Percentiles rank a stretch among this genome's conserved stretches.
phyloP scores from a whole-genome alignment of 2,888 invertebrate genomes.

The Watsonalla binaria region DNA sequence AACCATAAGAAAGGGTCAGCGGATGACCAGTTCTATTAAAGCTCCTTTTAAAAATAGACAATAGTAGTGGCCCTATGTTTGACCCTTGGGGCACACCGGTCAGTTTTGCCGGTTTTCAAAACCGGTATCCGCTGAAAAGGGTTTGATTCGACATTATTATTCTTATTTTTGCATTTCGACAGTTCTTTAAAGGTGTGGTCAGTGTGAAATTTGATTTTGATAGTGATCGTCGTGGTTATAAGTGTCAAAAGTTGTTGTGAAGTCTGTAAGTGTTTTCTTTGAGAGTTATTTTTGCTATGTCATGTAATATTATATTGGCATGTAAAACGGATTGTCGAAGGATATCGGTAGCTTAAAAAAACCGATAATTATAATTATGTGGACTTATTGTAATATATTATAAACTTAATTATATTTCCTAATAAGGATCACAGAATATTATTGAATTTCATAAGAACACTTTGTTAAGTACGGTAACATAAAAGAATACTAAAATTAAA shows the following conservation, averaged over 20 bases:
- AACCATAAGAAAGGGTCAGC: constrained; percentile 72
- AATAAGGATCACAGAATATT: too few relatives aligned
- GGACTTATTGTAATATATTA: too few relatives aligned
- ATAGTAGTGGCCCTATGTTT: constrained; percentile 52
- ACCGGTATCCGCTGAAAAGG: constrained; percentile 62
- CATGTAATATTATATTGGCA: too few relatives aligned
- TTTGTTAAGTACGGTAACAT: too few relatives aligned
- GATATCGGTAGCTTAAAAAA: too few relatives aligned
- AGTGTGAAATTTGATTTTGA: constrained; percentile 51
- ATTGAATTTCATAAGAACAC: too few relatives aligned
- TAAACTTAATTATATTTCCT: too few relatives aligned
- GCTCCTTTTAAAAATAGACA: constrained; percentile 41
- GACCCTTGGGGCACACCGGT: constrained; percentile 73
- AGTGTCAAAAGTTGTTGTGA: constrained; percentile 20
- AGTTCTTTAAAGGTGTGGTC: constrained; percentile 47
- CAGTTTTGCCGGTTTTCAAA: constrained; percentile 52
- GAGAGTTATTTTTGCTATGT: not conserved
- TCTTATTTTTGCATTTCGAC: constrained; percentile 39
- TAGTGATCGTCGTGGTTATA: constrained; percentile 33
- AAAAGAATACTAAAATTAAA: not conserved
- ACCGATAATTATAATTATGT: too few relatives aligned
- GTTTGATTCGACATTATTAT: constrained; percentile 45
- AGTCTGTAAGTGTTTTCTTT: constrained; percentile 4
- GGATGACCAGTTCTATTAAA: constrained; percentile 67
- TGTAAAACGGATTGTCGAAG: too few relatives aligned